Conservation (phyloP, 30 jellyfish, hydroid and myxozoan species). For the Turritopsis rubra region DNA sequence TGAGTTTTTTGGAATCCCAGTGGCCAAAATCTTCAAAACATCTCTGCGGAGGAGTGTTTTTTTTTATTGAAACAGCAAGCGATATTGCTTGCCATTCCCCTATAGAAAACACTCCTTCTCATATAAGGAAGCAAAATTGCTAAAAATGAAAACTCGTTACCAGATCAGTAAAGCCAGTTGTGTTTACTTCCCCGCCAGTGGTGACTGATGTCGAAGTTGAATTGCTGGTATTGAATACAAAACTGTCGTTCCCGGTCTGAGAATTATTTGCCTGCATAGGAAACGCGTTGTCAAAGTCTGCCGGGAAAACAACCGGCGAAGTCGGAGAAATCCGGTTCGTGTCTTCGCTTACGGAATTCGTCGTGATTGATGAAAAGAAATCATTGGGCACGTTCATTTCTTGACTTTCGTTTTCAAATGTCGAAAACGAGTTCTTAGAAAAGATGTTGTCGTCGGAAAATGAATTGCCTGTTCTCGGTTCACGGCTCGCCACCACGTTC, state of each 20-base stretch:
- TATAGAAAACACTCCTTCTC: neutral
- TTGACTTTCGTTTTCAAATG: neutral
- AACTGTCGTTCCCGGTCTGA: neutral
- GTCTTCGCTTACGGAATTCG: neutral
- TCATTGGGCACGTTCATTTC: neutral
- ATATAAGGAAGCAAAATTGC: no score
- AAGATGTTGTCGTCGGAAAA: neutral
- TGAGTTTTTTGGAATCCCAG: no score
- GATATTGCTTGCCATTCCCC: no score
- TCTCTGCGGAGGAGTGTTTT: no score
- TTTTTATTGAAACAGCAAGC: no score
- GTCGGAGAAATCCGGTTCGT: neutral
- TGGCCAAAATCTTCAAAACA: no score
- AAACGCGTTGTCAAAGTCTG: neutral
- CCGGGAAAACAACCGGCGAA: neutral
- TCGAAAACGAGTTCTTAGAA: neutral
- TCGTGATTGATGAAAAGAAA: neutral
- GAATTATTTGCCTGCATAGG: neutral
- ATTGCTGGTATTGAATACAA: neutral
- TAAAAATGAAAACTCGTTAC: neutral
- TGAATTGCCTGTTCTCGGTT: neutral
- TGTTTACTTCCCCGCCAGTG: neutral
- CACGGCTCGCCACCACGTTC: slow-evolving; percentile 17
- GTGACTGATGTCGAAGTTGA: neutral
- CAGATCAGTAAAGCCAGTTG: neutral